Percentiles rank a stretch among this genome's conserved stretches.
Conservation (phyloP, 2,113 vertebrate species). For the Psittacula cyanocephala region DNA sequence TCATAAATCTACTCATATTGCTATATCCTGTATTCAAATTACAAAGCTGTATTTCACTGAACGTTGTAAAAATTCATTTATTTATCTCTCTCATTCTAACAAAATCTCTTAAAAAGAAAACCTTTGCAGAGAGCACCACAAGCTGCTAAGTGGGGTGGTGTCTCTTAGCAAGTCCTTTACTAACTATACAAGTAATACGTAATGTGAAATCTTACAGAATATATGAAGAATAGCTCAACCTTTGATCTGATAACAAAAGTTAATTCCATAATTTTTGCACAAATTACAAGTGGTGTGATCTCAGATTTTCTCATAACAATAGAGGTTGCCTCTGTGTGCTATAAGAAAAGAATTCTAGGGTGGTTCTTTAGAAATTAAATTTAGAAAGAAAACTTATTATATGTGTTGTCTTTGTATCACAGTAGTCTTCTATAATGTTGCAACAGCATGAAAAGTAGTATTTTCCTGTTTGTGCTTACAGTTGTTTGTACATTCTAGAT, state of each 20-base stretch:
- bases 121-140: background rate
- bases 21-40: background rate
- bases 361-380: background rate
- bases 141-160: background rate
- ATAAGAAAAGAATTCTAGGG: background rate
- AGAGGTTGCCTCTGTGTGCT: background rate
- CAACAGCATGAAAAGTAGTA: background rate
- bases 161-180: background rate
- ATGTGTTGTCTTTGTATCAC: background rate
- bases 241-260: background rate
- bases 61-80: accelerated
- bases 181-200: background rate
- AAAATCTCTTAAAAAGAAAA: background rate
- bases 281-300: background rate
- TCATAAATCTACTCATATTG: background rate
- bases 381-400: background rate
- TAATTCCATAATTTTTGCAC: background rate
- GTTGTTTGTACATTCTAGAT: background rate
- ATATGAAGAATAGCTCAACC: background rate
- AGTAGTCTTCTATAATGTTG: background rate
- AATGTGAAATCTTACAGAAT: background rate
- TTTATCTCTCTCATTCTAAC: background rate
- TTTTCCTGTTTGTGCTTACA: background rate
- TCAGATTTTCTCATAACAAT: background rate
- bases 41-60: background rate